Base-by-base conservation (phyloP, 2,888 invertebrate species). In the Beris morrisii region DNA sequence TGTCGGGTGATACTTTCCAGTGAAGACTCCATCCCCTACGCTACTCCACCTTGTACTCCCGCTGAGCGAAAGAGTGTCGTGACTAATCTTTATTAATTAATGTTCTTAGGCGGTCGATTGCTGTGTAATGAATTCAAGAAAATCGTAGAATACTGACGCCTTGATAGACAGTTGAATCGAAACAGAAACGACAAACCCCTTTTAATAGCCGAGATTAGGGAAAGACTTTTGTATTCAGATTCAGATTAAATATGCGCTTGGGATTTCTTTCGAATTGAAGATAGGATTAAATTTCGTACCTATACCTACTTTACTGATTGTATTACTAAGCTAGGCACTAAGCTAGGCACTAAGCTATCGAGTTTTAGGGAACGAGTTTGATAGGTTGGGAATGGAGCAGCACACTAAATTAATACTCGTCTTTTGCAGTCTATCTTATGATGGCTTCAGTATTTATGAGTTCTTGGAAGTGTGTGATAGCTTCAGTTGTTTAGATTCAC, bases 41-140 rank as follows among this genome's bases (percentile, higher is more conserved):
- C 48, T 55, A 13, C 55, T 38, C 55, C 43, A 6, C 52, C 6
- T 13, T 31, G 54, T 44, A 54, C 44, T 54, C 64, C 54, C 13
- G 64, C 64, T 45, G 54, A 28, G 64, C 11, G n/a, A n/a, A 22
- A 28, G 5, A 50, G 61, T 52, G 61, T 61, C 61, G 38, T 38
- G 38, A 46, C 55, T 68, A 68, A 68, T 68, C 68, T 63, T 68
- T 65, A 66, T 66, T 68, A 68, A 68, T 68, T 68, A 68, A 65
- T 68, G 61, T 48, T 50, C 46, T 66, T 66, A 68, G 61, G 63
- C 57, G 63, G 63, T 57, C 53, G 46, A 61, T 56, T 64, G 53
- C 44, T 46, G 63, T 52, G 53, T 63, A 65, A 66, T 68, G 65
- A 68, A 68, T 65, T 66, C 58, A 46, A 46, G 44, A 52, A 65